Percentiles rank a stretch among this genome's conserved stretches.
Conservation (phyloP, 1,140 invertebrate genomes). For the Magallana angulata region DNA sequence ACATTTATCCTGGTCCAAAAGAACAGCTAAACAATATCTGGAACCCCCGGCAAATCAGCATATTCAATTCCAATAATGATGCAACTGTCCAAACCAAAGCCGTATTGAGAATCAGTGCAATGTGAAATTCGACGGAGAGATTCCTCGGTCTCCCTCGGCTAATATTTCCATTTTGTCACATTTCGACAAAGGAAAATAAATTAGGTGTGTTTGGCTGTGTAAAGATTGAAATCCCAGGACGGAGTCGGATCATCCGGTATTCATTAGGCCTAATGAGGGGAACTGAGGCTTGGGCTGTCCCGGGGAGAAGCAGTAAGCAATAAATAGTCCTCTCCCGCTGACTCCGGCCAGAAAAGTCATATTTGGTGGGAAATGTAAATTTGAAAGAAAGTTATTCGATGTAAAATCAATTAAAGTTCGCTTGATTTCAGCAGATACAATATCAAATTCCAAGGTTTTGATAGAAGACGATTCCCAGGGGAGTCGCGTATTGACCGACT, state of each 20-base stretch:
- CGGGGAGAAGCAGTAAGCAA: background rate
- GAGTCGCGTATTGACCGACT: background rate
- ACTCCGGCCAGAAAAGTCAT: slow-evolving; percentile 7
- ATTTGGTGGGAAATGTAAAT: slow-evolving; percentile 34
- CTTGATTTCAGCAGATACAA: slow-evolving; percentile 30
- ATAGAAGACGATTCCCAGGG: slow-evolving; percentile 21
- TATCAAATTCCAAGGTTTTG: background rate
- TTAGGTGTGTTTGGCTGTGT: slow-evolving; percentile 33
- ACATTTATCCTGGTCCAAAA: background rate
- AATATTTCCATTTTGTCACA: slow-evolving; percentile 38
- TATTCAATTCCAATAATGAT: slow-evolving; percentile 34
- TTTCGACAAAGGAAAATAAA: slow-evolving; percentile 34
- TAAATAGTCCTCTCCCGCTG: background rate
- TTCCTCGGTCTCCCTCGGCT: slow-evolving; percentile 7
- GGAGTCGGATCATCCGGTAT: slow-evolving; percentile 7
- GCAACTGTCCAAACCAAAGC: slow-evolving; percentile 17
- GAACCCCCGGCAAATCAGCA: slow-evolving; percentile 9
- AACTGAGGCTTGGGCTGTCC: slow-evolving; percentile 1
- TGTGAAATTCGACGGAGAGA: slow-evolving; percentile 29
- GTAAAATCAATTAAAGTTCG: slow-evolving; percentile 37
- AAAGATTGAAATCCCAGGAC: slow-evolving; percentile 31
- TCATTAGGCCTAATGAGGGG: slow-evolving; percentile 31
- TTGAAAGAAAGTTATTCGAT: slow-evolving; percentile 32
- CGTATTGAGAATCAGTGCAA: slow-evolving; percentile 12
- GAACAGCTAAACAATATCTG: background rate